Conservation (phyloP, 1,140 invertebrate species). For the Ceratina calcarata region DNA sequence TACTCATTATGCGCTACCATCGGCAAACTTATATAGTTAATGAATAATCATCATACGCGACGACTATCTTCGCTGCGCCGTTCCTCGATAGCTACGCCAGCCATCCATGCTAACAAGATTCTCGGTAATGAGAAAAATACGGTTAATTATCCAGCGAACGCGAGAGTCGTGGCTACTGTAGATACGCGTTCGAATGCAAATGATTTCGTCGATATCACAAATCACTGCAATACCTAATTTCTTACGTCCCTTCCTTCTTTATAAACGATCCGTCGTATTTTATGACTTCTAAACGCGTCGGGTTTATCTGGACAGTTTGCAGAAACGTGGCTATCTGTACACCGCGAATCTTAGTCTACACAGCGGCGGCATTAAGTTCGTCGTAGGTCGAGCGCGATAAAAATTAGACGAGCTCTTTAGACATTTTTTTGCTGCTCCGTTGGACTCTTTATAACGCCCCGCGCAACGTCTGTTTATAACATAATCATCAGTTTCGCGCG, state of each 20-base stretch:
- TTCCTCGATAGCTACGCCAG: not conserved
- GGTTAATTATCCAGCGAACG: conserved; percentile 27
- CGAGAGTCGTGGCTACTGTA: not conserved
- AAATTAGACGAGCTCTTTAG: not conserved
- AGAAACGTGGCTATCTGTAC: no score
- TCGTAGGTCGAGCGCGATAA: not conserved
- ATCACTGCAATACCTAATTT: no score
- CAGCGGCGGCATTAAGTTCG: not conserved
- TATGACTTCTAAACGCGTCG: no score
- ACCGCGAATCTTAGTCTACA: no score
- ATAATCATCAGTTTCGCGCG: conserved; percentile 4
- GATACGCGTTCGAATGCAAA: conserved; percentile 1
- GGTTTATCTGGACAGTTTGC: no score
- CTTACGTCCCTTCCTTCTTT: no score
- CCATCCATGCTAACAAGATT: conserved; percentile 16
- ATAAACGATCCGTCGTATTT: no score
- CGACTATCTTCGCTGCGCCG: not conserved
- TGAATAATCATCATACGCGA: conserved; percentile 60
- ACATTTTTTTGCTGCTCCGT: not conserved
- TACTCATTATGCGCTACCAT: conserved; percentile 49
- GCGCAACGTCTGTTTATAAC: conserved; percentile 3
- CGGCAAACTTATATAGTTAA: conserved; percentile 58
- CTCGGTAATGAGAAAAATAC: not conserved
- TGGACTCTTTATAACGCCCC: not conserved
- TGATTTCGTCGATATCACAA: not conserved